These are phyloP conservation scores for Siderastrea siderea DNA, from an alignment of 92 coral and sea anemone genomes.

Conservation along the genomic window DNA sequence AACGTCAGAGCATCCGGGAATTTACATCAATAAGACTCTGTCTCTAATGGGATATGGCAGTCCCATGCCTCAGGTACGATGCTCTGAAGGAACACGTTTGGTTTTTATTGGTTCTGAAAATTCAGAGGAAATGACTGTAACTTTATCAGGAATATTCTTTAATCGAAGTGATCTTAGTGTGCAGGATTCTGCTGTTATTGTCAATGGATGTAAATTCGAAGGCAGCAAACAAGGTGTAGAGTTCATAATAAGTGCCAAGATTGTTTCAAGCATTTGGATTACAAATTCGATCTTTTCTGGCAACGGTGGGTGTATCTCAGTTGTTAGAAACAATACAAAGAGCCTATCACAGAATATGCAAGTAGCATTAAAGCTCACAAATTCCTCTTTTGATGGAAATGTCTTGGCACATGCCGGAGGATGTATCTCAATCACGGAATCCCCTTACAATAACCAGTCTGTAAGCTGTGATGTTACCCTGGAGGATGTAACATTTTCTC, in stretches of 20 bases:
- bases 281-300: background rate
- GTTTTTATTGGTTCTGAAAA: no score
- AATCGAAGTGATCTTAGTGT: background rate
- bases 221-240: background rate
- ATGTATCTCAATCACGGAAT: background rate
- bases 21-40: background rate
- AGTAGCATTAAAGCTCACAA: background rate
- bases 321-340: background rate
- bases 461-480: background rate
- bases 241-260: background rate
- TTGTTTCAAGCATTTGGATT: background rate
- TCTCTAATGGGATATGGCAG: slow-evolving; percentile 6
- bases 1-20: slow-evolving; percentile 25
- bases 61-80: no score
- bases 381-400: no score
- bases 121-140: background rate
- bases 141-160: background rate
- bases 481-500: background rate
- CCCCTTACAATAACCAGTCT: background rate
- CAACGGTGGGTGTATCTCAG: background rate
- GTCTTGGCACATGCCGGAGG: background rate
- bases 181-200: background rate
- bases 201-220: background rate
- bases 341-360: background rate
- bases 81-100: no score